Evolutionary conservation across 2,113 vertebrate species (phyloP), one percentile per base, ranked within the genome.

Genomic region (Cochlearius cochlearius): DNA sequence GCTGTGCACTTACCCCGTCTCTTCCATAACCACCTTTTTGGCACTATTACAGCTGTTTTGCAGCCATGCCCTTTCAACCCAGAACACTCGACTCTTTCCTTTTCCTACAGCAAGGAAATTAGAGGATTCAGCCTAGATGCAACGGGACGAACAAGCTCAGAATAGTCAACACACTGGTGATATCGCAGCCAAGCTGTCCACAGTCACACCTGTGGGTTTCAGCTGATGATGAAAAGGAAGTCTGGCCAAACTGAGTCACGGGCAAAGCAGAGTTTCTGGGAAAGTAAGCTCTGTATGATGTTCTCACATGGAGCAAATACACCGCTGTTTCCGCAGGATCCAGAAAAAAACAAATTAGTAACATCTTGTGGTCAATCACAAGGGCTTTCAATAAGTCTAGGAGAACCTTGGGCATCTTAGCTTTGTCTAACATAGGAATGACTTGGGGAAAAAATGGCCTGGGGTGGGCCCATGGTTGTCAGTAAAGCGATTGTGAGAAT

Each of bases 251-350:
- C 21, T 69, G 82, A 92, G 68, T 94, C 82, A 88, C 1, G 0
- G 8, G 59, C 53, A 81, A 87, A 84, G 52, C 53, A 81, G 38
- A 74, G 71, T 45, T 94, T 86, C 79, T 96, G 88, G 64, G 91
- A 93, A 83, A 88, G 36, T 32, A 67, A 53, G 34, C 23, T 66
- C 38, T 74, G 39, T 9, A 38, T 47, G 34, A 71, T 88, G 86
- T 84, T 91, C 83, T 91, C 52, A 84, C 36, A 56, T 60, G 43
- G 11, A 92, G 49, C 43, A 87, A 92, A 92, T 19, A 83, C 11
- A 88, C 26, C 1, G 1, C 75, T 86, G 43, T 71, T 96, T 84
- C 60, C 7, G 17, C 36, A 73, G 45, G 30, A 89, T 67, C 59
- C 73, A 84, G 50, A 59, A 91, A 88, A 94, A 94, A 90, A 30